Evolutionary conservation across 2,797 vertebrate species (phyloP), one percentile per base, ranked within the genome.

Genomic region (Argya squamiceps): DNA sequence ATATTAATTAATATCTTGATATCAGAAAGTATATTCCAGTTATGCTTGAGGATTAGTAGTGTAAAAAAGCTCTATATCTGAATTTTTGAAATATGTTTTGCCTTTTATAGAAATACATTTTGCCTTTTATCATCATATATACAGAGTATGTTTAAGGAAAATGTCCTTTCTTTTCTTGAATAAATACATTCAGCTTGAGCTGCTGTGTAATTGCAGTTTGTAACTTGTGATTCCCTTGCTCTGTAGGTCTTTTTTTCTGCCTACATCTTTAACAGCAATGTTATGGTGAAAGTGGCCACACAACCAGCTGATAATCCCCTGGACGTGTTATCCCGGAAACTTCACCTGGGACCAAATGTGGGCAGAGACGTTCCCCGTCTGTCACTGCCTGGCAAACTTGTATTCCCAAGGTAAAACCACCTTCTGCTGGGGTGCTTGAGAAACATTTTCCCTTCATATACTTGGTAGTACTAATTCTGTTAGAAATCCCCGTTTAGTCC

Each of bases 261-360:
- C 88, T 99, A 99, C 98, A 99, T 99, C 98, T 99, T 99, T 96
- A 99, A 99, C 92, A 99, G 99, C 97, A 99, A 99, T 14, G 99
- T 99, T 96, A 99, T 99, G 99, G 99, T 99, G 95, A 99, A 99
- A 98, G 99, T 99, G 91, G 99, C 99, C 97, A 99, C 99, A 4
- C 99, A 99, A 71, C 99, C 99, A 18, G 99, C 99, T 75, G 99
- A 99, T 97, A 99, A 99, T 69, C 99, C 99, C 77, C 98, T 99
- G 30, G 99, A 99, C 0, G 99, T 99, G 56, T 97, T 99, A 60
- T 99, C 99, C 63, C 98, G 99, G 97, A 99, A 99, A 94, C 99
- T 99, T 64, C 99, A 99, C 97, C 96, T 99, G 95, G 99, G 99
- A 55, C 99, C 99, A 4, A 99, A 98, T 5, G 98, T 99, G 96